Base-by-base conservation (phyloP, 1,140 invertebrate species). In the Bombus consobrinus region DNA sequence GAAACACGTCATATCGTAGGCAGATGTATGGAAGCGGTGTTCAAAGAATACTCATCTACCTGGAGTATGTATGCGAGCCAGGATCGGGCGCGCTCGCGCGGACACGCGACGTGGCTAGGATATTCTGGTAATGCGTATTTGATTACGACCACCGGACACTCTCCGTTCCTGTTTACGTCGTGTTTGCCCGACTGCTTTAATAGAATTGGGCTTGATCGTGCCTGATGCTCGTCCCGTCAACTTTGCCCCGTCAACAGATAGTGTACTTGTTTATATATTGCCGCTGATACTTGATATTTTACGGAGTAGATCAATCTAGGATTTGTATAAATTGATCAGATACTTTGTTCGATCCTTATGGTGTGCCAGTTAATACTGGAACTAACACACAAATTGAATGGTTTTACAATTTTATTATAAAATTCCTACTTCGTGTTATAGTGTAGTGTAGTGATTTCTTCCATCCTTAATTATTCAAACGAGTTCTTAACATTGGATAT, bases 101-200 rank as follows among this genome's bases (percentile, higher is more conserved):
- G 86, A 82, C 78, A 81, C 88, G 84, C 85, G 88, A 90, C 75
- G 75, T 41, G 75, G 37, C 37, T 25, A 28, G 89, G 89, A 91
- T 89, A 92, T 87, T 87, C 88, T 82, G 91, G 89, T 95, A 95
- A 94, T 94, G 93, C 86, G 92, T 93, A 94, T 94, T 94, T 94
- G 94, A 95, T 95, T 95, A 94, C 92, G 92, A 86, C 86, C 87
- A 78, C 74, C 74, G 89, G 69, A 82, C 73, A 62, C n/a, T 34
- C 73, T 53, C 77, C 13, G 69, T 62, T 77, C 53, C 76, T 59
- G 83, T 80, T 85, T 80, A 64, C 83, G 15, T 28, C 68, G 79
- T 8, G 43, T 25, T 25, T 41, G 25, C n/a, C 6, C 34, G 34
- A 32, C 34, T 34, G 37, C 15, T 81, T 71, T 78, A n/a, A 64